phyloP scores from a whole-genome alignment of 2,113 vertebrate species.

The Ramphastos sulfuratus region DNA sequence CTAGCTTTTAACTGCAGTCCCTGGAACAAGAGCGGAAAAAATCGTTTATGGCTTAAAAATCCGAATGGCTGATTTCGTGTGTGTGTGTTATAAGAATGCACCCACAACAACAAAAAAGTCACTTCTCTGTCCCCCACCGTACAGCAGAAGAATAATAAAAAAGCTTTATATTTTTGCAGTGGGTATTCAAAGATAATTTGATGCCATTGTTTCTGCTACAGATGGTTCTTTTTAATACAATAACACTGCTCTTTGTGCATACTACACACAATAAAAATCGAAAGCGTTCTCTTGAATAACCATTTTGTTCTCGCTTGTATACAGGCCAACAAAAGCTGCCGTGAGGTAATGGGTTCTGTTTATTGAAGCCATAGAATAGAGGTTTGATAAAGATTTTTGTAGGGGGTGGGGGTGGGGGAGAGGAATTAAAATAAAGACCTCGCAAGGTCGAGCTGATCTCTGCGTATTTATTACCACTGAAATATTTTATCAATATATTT shows the following conservation, averaged over 20 bases:
- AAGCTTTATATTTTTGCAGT: constrained; percentile 99
- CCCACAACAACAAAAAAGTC: constrained; percentile 99
- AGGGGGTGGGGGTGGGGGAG: constrained; percentile 22
- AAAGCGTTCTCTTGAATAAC: constrained; percentile 99
- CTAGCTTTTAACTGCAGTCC: constrained; percentile 85
- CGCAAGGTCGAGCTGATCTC: constrained; percentile 87
- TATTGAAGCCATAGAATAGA: constrained; percentile 98
- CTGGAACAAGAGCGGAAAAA: constrained; percentile 91
- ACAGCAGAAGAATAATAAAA: constrained; percentile 92
- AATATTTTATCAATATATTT: constrained; percentile 78
- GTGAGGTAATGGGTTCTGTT: constrained; percentile 99
- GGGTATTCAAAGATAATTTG: constrained; percentile 99
- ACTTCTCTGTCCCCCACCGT: constrained; percentile 92
- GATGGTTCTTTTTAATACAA: constrained; percentile 99
- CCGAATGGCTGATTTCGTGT: constrained; percentile 92
- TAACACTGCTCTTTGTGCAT: constrained; percentile 99
- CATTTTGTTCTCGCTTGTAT: constrained; percentile 99
- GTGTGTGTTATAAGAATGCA: constrained; percentile 92
- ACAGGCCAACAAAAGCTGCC: constrained; percentile 98
- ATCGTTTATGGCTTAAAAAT: constrained; percentile 96
- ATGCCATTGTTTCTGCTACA: constrained; percentile 99
- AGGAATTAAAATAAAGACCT: constrained; percentile 82
- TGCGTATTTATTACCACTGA: constrained; percentile 70
- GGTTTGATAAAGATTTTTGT: constrained; percentile 98
- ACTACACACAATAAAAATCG: constrained; percentile 99